Percentiles rank a stretch among this genome's conserved stretches.
phyloP scores from a whole-genome alignment of 2,113 vertebrate species.

The Hyla sarda region DNA sequence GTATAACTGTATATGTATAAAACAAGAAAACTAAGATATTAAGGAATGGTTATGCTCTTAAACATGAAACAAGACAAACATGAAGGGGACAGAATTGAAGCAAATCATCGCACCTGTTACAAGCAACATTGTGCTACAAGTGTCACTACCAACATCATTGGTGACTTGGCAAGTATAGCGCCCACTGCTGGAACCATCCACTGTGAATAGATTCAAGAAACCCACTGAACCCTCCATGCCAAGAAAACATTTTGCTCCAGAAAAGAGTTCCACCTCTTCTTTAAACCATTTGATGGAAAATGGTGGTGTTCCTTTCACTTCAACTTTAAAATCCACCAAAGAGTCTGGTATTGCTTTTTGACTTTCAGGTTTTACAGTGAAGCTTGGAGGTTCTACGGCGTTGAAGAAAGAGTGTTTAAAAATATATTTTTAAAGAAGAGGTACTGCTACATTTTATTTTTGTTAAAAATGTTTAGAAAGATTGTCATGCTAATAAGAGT shows the following conservation, averaged over 20 bases:
- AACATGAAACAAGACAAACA: constrained; percentile 59
- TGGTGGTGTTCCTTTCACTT: constrained; percentile 90
- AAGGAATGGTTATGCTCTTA: constrained; percentile 52
- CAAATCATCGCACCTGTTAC: constrained; percentile 85
- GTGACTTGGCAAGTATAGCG: constrained; percentile 92
- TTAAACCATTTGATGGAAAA: constrained; percentile 96
- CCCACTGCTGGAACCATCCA: constrained; percentile 85
- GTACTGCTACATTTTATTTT: constrained; percentile 32
- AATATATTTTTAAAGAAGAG: constrained; percentile 5
- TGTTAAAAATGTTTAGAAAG: background rate
- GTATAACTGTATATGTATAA: background rate
- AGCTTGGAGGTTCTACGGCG: constrained; percentile 90
- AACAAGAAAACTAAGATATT: background rate
- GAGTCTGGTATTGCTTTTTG: constrained; percentile 87
- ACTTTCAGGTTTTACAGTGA: constrained; percentile 84
- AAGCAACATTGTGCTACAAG: constrained; percentile 84
- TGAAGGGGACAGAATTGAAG: constrained; percentile 57
- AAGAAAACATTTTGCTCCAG: constrained; percentile 89
- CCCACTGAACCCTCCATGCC: constrained; percentile 86
- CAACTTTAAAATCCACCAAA: constrained; percentile 89
- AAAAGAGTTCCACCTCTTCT: constrained; percentile 89
- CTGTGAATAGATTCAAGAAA: constrained; percentile 92
- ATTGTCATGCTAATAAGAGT: constrained; percentile 21
- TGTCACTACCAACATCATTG: constrained; percentile 93
- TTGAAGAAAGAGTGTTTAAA: constrained; percentile 72